Evolutionary conservation across 2,113 vertebrate genomes (phyloP).

Genomic region (Tricholaema leucomelas): DNA sequence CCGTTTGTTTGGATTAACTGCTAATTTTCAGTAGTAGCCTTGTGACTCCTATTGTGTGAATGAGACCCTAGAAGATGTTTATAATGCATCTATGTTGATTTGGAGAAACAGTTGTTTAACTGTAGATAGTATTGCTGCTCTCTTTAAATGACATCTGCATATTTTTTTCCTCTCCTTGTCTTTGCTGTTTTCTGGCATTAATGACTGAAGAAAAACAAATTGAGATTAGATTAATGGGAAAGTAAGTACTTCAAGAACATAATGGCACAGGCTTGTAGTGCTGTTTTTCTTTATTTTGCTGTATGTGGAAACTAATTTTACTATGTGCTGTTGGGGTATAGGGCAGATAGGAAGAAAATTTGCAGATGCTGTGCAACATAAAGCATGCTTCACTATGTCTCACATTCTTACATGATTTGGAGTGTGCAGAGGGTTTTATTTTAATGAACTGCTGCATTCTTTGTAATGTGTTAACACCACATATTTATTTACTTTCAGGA

Average conservation of each 20-base stretch:
- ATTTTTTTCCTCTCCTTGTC: too few relatives aligned
- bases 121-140: neutral
- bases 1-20: neutral
- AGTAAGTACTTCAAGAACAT: too few relatives aligned
- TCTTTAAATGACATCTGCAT: neutral
- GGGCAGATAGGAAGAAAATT: neutral
- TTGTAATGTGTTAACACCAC: neutral
- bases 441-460: neutral
- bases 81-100: neutral
- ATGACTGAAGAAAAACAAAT: neutral
- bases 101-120: neutral
- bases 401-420: neutral
- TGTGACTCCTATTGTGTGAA: neutral
- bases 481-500: too few relatives aligned
- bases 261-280: too few relatives aligned
- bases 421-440: neutral
- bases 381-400: neutral
- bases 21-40: neutral
- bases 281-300: too few relatives aligned
- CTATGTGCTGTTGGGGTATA: too few relatives aligned
- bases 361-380: neutral
- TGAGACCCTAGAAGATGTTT: neutral
- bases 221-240: neutral
- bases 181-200: neutral
- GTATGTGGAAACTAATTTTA: too few relatives aligned